These are phyloP conservation scores for Halocynthia aurantium DNA, from an alignment of 23 tunicate genomes.

Conservation along the genomic window DNA sequence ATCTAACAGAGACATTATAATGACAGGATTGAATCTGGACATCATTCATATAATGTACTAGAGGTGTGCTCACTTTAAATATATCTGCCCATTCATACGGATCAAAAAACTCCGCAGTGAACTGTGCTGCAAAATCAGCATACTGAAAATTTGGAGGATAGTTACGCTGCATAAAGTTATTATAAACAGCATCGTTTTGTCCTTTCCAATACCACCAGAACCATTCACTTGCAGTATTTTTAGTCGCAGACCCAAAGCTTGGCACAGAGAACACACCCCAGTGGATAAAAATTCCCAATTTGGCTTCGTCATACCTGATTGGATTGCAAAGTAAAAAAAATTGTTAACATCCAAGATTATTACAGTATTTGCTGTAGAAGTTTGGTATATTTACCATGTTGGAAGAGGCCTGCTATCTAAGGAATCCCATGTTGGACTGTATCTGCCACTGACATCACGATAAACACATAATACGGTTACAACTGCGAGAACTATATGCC, in stretches of 20 bases:
- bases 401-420: constrained; percentile 54
- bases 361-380: too few species aligned
- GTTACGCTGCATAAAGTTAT: constrained; percentile 26
- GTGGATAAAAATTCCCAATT: constrained; percentile 53
- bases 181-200: neutral
- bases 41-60: neutral
- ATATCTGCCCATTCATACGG: constrained; percentile 38
- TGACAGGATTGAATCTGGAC: neutral
- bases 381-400: constrained; percentile 18
- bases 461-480: too few species aligned
- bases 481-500: too few species aligned
- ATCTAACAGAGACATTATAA: neutral
- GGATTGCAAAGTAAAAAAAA: too few species aligned
- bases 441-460: neutral
- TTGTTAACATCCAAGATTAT: too few species aligned
- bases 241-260: constrained; percentile 28
- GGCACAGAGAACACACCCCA: constrained; percentile 69
- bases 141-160: constrained; percentile 26
- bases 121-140: constrained; percentile 34
- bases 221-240: constrained; percentile 26
- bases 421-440: constrained; percentile 52
- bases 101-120: constrained; percentile 47
- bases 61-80: constrained; percentile 10
- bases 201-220: constrained; percentile 65
- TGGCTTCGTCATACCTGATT: constrained; percentile 63